A percentile compares a stretch with the other conserved stretches of the same genome.
Evolutionary conservation across 2,888 invertebrate genomes (phyloP).

Genomic region (Apocheima hispidaria): DNA sequence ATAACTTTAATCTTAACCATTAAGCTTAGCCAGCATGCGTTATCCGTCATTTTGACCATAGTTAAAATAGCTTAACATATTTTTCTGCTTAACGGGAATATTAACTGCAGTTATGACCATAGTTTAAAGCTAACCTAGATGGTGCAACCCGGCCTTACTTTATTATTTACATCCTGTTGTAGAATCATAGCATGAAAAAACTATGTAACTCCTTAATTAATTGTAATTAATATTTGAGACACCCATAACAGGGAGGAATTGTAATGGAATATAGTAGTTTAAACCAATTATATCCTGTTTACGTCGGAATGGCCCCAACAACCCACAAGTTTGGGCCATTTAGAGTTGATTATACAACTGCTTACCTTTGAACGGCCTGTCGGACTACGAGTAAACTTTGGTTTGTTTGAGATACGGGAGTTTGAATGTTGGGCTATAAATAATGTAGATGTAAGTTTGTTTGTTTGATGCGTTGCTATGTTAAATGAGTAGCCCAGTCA

Average conservation of each 20-base stretch:
- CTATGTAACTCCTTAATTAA: no score
- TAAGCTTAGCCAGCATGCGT: no score
- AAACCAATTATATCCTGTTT: conserved; percentile 34
- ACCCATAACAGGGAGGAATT: not conserved
- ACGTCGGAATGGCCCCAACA: conserved; percentile 23
- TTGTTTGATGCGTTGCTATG: not conserved
- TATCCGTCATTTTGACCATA: no score
- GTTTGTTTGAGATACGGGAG: conserved; percentile 24
- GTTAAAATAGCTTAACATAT: no score
- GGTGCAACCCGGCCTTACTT: no score
- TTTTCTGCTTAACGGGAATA: no score
- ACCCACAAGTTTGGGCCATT: conserved; percentile 32
- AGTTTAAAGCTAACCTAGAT: no score
- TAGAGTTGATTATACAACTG: conserved; percentile 32
- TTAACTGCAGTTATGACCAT: no score
- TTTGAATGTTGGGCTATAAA: conserved; percentile 25
- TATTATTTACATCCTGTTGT: no score
- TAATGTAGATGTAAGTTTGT: conserved; percentile 11
- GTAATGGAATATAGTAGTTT: conserved; percentile 31
- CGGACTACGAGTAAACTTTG: conserved; percentile 17
- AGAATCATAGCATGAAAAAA: no score
- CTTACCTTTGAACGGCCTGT: conserved; percentile 31
- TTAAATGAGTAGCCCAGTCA: not conserved
- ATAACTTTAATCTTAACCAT: no score
- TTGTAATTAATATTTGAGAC: conserved; percentile 15